Conservation (phyloP, 1,140 invertebrate species). For the Bradysia coprophila region DNA sequence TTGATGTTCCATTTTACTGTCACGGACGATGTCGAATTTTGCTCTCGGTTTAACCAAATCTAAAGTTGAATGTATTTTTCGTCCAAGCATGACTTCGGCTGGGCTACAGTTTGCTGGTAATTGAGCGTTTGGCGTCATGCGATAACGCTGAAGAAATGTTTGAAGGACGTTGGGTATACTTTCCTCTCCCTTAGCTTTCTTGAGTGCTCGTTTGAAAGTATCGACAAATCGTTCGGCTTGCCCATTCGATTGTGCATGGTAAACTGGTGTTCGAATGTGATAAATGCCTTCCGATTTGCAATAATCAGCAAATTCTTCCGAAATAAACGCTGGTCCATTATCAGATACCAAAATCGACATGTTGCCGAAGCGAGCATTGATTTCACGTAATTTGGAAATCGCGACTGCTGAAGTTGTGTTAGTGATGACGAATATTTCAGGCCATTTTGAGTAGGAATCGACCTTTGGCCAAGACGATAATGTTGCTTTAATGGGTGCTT, state of each 20-base stretch:
- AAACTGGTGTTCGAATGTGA: constrained; percentile 7
- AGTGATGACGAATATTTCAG: constrained; percentile 4
- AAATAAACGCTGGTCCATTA: constrained; percentile 9
- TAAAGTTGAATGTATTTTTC: constrained; percentile 16
- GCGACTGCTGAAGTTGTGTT: constrained; percentile 5
- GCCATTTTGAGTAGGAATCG: constrained; percentile 7
- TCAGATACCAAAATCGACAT: constrained; percentile 5
- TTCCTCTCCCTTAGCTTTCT: constrained; percentile 3
- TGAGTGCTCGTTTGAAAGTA: constrained; percentile 3
- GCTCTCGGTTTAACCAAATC: not conserved
- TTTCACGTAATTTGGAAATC: constrained; percentile 4
- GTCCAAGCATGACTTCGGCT: constrained; percentile 25
- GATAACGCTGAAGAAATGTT: constrained; percentile 3
- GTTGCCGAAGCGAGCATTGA: constrained; percentile 10
- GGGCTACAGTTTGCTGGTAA: not conserved
- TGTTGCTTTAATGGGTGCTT: constrained; percentile 2
- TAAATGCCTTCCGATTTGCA: constrained; percentile 6
- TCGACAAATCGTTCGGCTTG: constrained; percentile 11
- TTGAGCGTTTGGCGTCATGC: not conserved
- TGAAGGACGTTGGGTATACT: constrained; percentile 1
- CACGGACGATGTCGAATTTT: not conserved
- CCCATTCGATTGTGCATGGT: constrained; percentile 15
- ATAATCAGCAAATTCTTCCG: constrained; percentile 5
- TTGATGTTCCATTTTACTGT: constrained; percentile 1
- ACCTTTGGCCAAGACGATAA: constrained; percentile 4